Evolutionary conservation across 2,888 invertebrate genomes (phyloP), one percentile per base, ranked within the genome.

Genomic region (Oligia strigilis): DNA sequence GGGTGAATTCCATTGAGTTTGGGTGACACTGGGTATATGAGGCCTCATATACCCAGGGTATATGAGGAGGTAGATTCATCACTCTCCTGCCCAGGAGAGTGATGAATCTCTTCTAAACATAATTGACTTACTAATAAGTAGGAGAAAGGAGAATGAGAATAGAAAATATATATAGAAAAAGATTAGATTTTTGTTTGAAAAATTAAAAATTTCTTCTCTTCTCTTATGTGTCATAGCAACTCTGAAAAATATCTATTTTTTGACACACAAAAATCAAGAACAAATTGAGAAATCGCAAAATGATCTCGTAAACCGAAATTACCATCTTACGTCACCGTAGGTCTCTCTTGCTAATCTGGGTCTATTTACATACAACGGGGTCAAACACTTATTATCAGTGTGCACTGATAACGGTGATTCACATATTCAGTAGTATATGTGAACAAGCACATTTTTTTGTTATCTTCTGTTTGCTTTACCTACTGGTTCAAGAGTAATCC

Each of bases 321-420:
- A 72, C 29, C 23, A 36, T 64, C 62, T 82, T 72, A 76, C 79
- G 74, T 74, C 72, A 82, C 49, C 13, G 6, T 2, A 9, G 23
- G 13, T 60, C 14, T 13, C 2, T 17, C n/a, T 36, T 1, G 29
- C 4, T 78, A 65, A 84, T 70, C 75, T 73, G 29, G 23, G 70
- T 82, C 14, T 78, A 60, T 87, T 87, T 80, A 70, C 80, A 78
- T 78, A 49, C 55, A 80, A 77, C 14, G 82, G 82, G 80, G 75
- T 87, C 69, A 87, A 82, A 49, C 74, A 85, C 82, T 86, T 87
- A 67, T 71, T 87, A 87, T 87, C 86, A 82, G 72, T 69, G 14
- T 23, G 40, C 64, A 76, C 62, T 83, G 84, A 85, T 86, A 86
- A 64, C 58, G 46, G 17, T 71, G 79, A 83, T 69, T 85, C 77